Evolutionary conservation across 1,140 invertebrate genomes (phyloP), one percentile per base, ranked within the genome.

Genomic region (Acromyrmex echinatior): DNA sequence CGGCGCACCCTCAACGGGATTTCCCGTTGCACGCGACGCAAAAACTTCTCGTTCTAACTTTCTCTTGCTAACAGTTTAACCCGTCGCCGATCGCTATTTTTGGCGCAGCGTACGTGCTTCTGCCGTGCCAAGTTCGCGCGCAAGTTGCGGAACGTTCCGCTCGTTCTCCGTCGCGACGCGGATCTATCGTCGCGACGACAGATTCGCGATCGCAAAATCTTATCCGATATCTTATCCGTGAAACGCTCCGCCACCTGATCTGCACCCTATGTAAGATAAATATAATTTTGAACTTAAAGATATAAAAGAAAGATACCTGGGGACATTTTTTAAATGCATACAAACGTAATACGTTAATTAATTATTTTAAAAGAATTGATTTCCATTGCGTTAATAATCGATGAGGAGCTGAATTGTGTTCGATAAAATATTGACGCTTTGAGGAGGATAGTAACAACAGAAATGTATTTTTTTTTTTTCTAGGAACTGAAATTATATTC

Each of bases 61-160:
- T 31, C 65, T 71, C 45, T 76, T 77, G 65, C 9, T 28, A 76
- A 86, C 86, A 87, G 76, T 82, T 62, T 76, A 86, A 87, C 76
- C 82, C n/a, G 66, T 51, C 18, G 58, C n/a, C 21, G 65, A 39
- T 66, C 49, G 65, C 88, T 92, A 92, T 92, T 87, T 91, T 91
- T 91, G 87, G 91, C 70, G 79, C 25, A 60, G 49, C 66, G 71
- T 70, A 76, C 53, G 86, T 74, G 76, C 77, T 60, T 71, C 35
- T 56, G 39, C 63, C 51, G 70, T 84, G 71, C 82, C 82, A 86
- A 86, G 74, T 78, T 79, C 62, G 60, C 78, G 39, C 51, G 39
- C 51, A 2, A 60, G 25, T 31, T 56, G 66, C 71, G 49, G 6
- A 86, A 86, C 28, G 82, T 66, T 86, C 74, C 60, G 62, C 49